Evolutionary conservation across 2,797 vertebrate genomes (phyloP).

Genomic region (Crossoptilon crossoptilon): DNA sequence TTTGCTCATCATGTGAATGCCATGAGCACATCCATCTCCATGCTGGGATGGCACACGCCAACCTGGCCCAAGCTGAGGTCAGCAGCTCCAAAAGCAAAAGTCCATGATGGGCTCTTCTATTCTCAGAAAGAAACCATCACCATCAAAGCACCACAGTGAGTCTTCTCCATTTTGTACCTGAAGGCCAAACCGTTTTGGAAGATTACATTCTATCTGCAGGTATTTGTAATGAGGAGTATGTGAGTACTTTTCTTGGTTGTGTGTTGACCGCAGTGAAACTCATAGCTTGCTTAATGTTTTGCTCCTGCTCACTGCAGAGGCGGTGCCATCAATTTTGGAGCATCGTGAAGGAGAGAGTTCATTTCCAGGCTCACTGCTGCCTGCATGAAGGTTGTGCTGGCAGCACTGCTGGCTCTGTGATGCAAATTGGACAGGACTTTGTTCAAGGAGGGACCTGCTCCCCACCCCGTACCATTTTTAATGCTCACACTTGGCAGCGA

Average conservation of each 20-base stretch:
- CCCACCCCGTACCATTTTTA: rapidly evolving
- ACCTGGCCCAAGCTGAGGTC: not conserved
- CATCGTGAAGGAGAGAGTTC: not conserved
- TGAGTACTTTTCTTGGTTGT: not conserved
- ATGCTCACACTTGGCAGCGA: not conserved
- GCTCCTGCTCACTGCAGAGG: not conserved
- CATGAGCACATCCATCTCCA: rapidly evolving
- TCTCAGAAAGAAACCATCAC: not conserved
- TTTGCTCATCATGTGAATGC: not conserved
- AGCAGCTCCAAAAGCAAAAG: not conserved
- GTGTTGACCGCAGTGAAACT: not conserved
- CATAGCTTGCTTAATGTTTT: not conserved
- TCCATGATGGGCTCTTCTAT: not conserved
- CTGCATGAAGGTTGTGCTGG: not conserved
- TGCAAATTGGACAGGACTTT: not conserved
- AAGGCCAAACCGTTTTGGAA: not conserved
- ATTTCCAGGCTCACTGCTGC: not conserved
- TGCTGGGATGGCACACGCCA: rapidly evolving
- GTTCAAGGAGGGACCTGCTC: not conserved
- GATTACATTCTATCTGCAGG: not conserved
- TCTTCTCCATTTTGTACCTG: not conserved
- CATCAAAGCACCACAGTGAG: not conserved
- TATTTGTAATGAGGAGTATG: not conserved
- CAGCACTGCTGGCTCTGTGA: not conserved
- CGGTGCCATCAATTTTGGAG: not conserved